phyloP scores from a whole-genome alignment of 1,140 invertebrate genomes.

The Hirudo medicinalis region DNA sequence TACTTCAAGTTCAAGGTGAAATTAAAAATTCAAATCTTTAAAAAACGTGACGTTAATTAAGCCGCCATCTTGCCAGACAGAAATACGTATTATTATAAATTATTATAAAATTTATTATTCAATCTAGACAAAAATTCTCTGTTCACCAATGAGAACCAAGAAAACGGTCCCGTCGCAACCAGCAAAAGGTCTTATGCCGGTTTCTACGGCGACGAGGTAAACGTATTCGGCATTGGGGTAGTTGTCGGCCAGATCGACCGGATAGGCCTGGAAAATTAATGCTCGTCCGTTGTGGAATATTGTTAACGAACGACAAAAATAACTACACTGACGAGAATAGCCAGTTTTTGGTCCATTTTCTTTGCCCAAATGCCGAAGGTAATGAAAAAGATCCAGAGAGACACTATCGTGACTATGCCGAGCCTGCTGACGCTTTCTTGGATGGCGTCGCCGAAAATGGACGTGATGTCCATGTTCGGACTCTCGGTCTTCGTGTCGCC shows the following conservation, averaged over 20 bases:
- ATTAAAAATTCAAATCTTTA: no score
- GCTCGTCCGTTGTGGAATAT: neutral
- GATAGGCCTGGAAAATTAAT: constrained; percentile 3
- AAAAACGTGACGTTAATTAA: no score
- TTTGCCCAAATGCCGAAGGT: constrained; percentile 1
- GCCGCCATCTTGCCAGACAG: no score
- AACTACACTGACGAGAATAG: neutral
- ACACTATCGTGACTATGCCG: neutral
- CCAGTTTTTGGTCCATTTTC: neutral
- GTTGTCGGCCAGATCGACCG: constrained; percentile 1
- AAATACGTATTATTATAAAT: no score
- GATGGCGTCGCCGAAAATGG: neutral
- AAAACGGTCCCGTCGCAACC: constrained; percentile 2
- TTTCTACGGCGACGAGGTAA: constrained; percentile 1
- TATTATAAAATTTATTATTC: no score
- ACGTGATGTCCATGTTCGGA: neutral
- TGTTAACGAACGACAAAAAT: no score
- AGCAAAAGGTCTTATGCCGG: neutral
- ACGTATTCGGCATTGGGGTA: neutral
- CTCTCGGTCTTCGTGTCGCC: neutral
- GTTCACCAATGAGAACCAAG: neutral
- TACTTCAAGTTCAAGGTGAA: no score
- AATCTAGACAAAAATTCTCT: no score
- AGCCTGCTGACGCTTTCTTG: neutral
- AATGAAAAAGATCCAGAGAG: constrained; percentile 4